Base-by-base conservation (phyloP, 2,888 invertebrate species). In the Andrena camellia region DNA sequence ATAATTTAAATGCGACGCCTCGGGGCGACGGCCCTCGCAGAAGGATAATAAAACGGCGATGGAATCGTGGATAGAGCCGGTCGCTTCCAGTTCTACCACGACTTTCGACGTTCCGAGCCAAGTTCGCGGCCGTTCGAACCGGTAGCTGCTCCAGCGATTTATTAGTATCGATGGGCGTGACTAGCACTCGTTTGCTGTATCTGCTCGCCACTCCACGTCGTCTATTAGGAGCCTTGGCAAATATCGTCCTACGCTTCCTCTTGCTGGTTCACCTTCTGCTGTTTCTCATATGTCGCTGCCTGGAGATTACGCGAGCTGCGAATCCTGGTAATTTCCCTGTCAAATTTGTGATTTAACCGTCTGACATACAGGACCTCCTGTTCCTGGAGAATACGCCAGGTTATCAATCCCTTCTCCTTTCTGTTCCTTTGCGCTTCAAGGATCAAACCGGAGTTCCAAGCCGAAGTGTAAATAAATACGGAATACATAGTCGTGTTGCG, bases 101-200 rank as follows among this genome's bases (percentile, higher is more conserved):
- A 68, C 13, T 72, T 68, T 70, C 20, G 74, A 52, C 48, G 57
- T 23, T 42, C 20, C 54, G 8, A 13, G 33, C 50, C 54, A 70
- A 33, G 8, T 70, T 57, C 3, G 2, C 33, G 48, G 79, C 63
- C 54, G 73, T 73, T 70, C 62, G 48, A 42, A 73, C 76, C 85
- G 79, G 82, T 84, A 82, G 85, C 85, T 20, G 60, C n/a, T 35
- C 33, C 42, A 54, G n/a, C 76, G 81, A 86, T 77, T 78, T 85
- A 86, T 84, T 78, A 72, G 72, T 82, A 84, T 84, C 81, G 84
- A 80, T 84, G 85, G 85, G 85, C 84, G 85, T 84, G 85, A 75
- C 83, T 77, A 67, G 62, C 73, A 79, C 83, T 86, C 83, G 81
- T 81, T 83, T 57, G 42, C 78, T 52, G 20, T 77, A 78, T 77